Evolutionary conservation across 2,888 invertebrate species (phyloP).

Genomic region (Cepaea hortensis): DNA sequence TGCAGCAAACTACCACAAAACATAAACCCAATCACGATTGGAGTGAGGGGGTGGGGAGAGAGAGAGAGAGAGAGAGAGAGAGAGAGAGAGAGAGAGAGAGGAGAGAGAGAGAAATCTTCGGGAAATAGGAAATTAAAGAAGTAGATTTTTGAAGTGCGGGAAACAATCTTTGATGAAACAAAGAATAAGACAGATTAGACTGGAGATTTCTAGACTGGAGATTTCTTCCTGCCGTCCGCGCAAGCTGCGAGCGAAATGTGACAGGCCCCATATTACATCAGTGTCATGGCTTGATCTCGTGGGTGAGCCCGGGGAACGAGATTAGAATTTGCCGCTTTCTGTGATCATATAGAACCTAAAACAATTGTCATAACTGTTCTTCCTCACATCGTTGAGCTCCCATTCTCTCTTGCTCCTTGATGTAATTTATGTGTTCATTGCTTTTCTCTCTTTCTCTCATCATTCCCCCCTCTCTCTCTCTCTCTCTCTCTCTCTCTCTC

Average conservation of each 20-base stretch:
- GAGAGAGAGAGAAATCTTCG: too few relatives aligned
- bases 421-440: not conserved
- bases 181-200: not conserved
- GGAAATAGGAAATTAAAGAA: too few relatives aligned
- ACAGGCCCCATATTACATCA: constrained; percentile 16
- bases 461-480: not conserved
- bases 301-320: not conserved
- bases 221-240: not conserved
- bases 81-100: too few relatives aligned
- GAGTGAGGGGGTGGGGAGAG: too few relatives aligned
- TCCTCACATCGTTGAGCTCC: not conserved
- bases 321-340: not conserved
- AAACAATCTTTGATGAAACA: too few relatives aligned
- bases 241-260: not conserved
- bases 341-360: not conserved
- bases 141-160: too few relatives aligned
- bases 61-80: too few relatives aligned
- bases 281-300: not conserved
- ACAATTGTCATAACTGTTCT: constrained; percentile 5
- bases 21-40: too few relatives aligned
- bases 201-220: not conserved
- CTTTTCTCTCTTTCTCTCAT: too few relatives aligned
- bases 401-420: not conserved
- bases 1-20: too few relatives aligned
- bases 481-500: not conserved